phyloP scores from a whole-genome alignment of 1,140 invertebrate genomes.

The Microplitis demolitor region DNA sequence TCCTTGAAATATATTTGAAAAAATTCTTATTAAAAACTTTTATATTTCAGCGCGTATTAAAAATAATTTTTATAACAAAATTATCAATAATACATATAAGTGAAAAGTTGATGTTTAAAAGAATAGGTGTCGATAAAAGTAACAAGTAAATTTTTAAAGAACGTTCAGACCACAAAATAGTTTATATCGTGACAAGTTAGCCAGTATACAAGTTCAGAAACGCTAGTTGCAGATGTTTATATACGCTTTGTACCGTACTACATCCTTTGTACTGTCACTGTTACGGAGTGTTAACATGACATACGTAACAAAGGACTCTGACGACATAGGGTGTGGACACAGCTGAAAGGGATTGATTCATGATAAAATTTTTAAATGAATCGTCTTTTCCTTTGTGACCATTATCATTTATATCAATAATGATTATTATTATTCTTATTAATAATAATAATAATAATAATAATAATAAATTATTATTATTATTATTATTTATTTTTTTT shows the following conservation, averaged over 20 bases:
- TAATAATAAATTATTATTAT: too few species aligned
- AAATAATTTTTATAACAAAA: too few species aligned
- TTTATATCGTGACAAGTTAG: not conserved
- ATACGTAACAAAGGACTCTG: not conserved
- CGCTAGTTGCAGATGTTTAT: not conserved
- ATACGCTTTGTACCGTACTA: slow-evolving; percentile 1
- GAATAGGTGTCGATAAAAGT: not conserved
- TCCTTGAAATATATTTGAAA: too few species aligned
- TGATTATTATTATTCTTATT: too few species aligned
- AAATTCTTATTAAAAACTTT: too few species aligned
- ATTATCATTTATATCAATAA: not conserved
- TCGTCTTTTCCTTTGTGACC: not conserved
- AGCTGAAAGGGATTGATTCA: not conserved
- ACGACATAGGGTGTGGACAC: not conserved
- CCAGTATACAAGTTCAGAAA: not conserved
- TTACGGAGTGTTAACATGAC: slow-evolving; percentile 13
- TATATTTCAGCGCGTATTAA: too few species aligned
- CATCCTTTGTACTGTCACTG: not conserved
- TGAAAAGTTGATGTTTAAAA: too few species aligned
- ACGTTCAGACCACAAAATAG: not conserved
- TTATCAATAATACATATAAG: too few species aligned
- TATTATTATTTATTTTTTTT: too few species aligned
- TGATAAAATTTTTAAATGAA: not conserved
- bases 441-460: too few species aligned
- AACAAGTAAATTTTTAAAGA: not conserved